Evolutionary conservation across 2,797 vertebrate genomes (phyloP).

Genomic region (Lithobates pipiens): DNA sequence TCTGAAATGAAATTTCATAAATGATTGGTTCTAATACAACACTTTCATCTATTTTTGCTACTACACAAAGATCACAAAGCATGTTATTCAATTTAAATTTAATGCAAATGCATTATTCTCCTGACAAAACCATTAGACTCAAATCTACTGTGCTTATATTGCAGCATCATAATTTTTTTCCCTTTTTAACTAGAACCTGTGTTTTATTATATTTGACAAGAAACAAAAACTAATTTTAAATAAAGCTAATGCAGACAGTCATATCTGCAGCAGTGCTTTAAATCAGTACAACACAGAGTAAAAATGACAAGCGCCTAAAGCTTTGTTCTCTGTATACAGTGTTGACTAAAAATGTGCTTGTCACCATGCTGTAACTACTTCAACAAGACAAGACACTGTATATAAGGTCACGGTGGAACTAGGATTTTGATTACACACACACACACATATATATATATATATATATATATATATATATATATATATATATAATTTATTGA

Average conservation of each 20-base stretch:
- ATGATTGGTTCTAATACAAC: slow-evolving; percentile 55
- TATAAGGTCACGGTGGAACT: slow-evolving; percentile 33
- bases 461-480: neutral
- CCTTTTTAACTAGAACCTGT: slow-evolving; percentile 47
- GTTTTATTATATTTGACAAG: slow-evolving; percentile 57
- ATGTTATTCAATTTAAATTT: slow-evolving; percentile 60
- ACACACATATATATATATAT: neutral
- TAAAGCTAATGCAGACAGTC: slow-evolving; percentile 57
- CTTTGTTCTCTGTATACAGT: slow-evolving; percentile 47
- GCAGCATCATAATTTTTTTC: slow-evolving; percentile 45
- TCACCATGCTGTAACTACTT: slow-evolving; percentile 56
- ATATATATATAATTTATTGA: neutral
- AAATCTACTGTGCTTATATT: slow-evolving; percentile 46
- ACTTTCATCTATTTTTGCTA: slow-evolving; percentile 47
- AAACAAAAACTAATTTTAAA: slow-evolving; percentile 59
- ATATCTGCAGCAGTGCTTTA: slow-evolving; percentile 47
- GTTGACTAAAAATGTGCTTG: slow-evolving; percentile 50
- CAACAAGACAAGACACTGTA: slow-evolving; percentile 17
- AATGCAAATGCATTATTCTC: slow-evolving; percentile 54
- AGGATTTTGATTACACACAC: neutral
- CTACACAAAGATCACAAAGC: slow-evolving; percentile 58
- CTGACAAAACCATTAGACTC: slow-evolving; percentile 53
- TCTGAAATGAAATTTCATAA: slow-evolving; percentile 58
- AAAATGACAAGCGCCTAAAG: slow-evolving; percentile 57
- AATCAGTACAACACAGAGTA: slow-evolving; percentile 49